phyloP scores from a whole-genome alignment of 2,113 vertebrate species.

The Rhinolophus sinicus region DNA sequence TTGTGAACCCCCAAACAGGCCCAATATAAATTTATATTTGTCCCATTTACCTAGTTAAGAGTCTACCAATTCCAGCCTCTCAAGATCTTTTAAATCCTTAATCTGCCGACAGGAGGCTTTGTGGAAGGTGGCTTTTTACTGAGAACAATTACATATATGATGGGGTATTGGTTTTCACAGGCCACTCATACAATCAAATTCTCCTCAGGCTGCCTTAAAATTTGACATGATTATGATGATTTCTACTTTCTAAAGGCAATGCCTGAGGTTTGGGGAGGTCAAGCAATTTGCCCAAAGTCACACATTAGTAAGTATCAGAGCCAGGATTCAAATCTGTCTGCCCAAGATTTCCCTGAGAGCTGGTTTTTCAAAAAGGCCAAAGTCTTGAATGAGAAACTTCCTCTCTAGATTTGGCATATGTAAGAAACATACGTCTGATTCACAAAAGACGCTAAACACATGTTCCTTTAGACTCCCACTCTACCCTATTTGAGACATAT shows the following conservation, averaged over 20 bases:
- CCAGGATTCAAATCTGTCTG: constrained; percentile 15
- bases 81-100: neutral
- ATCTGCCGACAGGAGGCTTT: neutral
- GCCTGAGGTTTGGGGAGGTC: neutral
- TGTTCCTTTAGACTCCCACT: neutral
- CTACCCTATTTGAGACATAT: neutral
- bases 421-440: neutral
- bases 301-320: neutral
- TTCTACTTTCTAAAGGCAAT: constrained; percentile 28
- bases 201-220: constrained; percentile 30
- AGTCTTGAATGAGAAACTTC: neutral
- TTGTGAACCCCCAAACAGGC: neutral
- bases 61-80: neutral
- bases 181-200: neutral
- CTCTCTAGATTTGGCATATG: constrained; percentile 8
- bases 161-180: neutral
- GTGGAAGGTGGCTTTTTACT: neutral
- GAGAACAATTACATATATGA: neutral
- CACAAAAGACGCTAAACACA: neutral
- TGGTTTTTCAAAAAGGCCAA: neutral
- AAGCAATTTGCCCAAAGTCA: constrained; percentile 24
- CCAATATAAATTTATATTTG: neutral
- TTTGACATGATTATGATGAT: neutral
- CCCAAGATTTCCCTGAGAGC: constrained; percentile 1
- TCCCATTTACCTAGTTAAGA: neutral